Percentiles rank a stretch among this genome's conserved stretches.
phyloP scores from a whole-genome alignment of 2,113 vertebrate species.

The Saccopteryx leptura region DNA sequence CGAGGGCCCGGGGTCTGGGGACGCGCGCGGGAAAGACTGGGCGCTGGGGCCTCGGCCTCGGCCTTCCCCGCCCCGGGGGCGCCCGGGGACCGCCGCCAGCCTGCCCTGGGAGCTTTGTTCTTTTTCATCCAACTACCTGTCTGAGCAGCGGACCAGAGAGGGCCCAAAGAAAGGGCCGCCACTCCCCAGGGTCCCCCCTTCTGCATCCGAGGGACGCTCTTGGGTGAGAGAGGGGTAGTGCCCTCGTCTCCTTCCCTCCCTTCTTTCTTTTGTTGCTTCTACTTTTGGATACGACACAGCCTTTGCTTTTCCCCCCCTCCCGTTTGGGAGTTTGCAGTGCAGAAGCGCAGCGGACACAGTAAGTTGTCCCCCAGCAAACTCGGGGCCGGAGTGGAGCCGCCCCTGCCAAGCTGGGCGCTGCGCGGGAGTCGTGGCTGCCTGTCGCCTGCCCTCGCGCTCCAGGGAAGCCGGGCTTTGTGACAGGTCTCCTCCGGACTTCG shows the following conservation, averaged over 20 bases:
- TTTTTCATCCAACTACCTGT: slow-evolving; percentile 77
- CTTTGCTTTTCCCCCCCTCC: background rate
- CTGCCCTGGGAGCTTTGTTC: background rate
- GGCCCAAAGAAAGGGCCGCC: background rate
- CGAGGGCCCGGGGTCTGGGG: background rate
- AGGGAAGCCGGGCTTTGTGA: slow-evolving; percentile 4
- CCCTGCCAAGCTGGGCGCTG: background rate
- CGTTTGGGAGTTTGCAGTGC: slow-evolving; percentile 42
- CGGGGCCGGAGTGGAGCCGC: background rate
- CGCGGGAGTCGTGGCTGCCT: background rate
- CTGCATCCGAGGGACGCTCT: background rate
- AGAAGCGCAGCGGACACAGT: background rate
- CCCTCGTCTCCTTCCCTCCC: no score
- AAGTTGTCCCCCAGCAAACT: background rate
- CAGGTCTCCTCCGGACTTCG: background rate
- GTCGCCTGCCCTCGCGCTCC: background rate
- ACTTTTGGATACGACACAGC: background rate
- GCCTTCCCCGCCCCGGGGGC: background rate
- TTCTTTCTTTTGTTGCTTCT: background rate
- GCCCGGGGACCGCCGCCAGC: background rate
- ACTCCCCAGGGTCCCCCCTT: background rate
- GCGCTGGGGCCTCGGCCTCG: background rate
- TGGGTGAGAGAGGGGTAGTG: background rate
- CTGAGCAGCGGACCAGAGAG: slow-evolving; percentile 17
- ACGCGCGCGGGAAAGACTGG: background rate